phyloP scores from a whole-genome alignment of 2,888 invertebrate genomes.

The Lottia scabra region DNA sequence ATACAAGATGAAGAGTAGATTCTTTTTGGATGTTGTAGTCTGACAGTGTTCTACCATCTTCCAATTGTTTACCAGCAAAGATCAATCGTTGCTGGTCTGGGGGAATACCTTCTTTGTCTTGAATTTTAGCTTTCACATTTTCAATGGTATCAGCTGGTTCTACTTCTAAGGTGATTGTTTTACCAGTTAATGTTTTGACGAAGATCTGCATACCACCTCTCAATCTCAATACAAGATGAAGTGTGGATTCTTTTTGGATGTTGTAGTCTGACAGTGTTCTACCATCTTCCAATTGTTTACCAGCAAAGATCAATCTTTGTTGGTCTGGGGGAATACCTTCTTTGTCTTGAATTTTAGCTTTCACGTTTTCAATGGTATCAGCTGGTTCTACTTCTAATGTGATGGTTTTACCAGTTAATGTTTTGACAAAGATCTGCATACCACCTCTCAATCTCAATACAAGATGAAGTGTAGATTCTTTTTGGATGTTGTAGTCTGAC shows the following conservation, averaged over 20 bases:
- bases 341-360: conserved; percentile 74
- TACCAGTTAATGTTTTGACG: conserved; percentile 65
- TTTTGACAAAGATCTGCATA: conserved; percentile 84
- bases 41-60: conserved; percentile 91
- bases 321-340: conserved; percentile 75
- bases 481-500: conserved; percentile 94
- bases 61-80: conserved; percentile 94
- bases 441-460: conserved; percentile 84
- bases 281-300: conserved; percentile 95
- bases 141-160: conserved; percentile 93
- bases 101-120: conserved; percentile 74
- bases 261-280: conserved; percentile 92
- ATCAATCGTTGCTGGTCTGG: conserved; percentile 87
- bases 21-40: conserved; percentile 97
- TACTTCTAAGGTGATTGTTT: conserved; percentile 65
- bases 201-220: conserved; percentile 79
- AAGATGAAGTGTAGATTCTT: conserved; percentile 90
- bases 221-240: conserved; percentile 89
- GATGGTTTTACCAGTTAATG: conserved; percentile 30
- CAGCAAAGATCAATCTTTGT: conserved; percentile 78
- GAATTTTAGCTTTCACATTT: conserved; percentile 81
- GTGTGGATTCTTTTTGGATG: conserved; percentile 94
- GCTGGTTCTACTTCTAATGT: conserved; percentile 77
- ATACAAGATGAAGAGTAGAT: conserved; percentile 91
- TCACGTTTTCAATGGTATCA: conserved; percentile 94